Conservation (phyloP, 2,113 vertebrate species). For the Irena cyanogastra region DNA sequence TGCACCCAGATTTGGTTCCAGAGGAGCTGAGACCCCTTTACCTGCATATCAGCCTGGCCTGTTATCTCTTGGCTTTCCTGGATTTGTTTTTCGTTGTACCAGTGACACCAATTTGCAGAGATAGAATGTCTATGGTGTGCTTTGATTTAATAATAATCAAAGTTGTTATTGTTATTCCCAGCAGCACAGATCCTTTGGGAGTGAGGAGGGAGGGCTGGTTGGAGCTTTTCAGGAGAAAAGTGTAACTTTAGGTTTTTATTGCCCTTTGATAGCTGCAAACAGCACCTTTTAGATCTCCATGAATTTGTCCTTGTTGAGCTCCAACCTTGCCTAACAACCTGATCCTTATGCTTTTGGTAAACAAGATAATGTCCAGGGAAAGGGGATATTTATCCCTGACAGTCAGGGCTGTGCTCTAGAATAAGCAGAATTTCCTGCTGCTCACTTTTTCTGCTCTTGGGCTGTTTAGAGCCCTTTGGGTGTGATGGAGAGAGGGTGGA, state of each 20-base stretch:
- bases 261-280: background rate
- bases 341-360: background rate
- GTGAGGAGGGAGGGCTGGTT: background rate
- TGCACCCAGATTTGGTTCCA: background rate
- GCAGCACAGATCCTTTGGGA: too few species aligned
- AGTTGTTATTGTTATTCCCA: background rate
- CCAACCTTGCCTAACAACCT: background rate
- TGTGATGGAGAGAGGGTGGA: background rate
- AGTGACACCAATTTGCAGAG: background rate
- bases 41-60: background rate
- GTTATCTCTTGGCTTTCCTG: background rate
- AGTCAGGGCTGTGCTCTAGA: background rate
- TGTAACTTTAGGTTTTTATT: background rate
- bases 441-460: background rate
- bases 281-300: background rate
- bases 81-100: background rate
- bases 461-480: background rate
- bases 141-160: background rate
- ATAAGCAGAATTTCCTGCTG: background rate
- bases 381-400: background rate
- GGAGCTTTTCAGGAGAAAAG: background rate
- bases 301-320: background rate
- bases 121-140: background rate
- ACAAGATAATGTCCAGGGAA: background rate
- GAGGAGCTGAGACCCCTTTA: background rate